A percentile compares a stretch with the other conserved stretches of the same genome.
These are phyloP conservation scores for Paguma larvata DNA, from an alignment of 2,797 vertebrate genomes.

Conservation along the genomic window DNA sequence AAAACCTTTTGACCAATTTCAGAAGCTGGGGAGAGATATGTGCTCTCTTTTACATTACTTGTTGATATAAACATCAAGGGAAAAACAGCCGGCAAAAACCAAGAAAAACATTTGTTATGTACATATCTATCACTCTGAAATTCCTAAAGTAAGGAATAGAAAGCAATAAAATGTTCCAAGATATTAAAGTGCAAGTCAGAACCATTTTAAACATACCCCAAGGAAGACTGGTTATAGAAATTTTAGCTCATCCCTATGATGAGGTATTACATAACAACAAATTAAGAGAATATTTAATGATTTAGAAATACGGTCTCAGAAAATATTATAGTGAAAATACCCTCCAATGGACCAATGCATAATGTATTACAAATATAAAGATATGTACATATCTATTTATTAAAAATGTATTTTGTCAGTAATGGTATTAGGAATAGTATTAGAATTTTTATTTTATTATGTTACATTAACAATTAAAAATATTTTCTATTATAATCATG, in stretches of 20 bases:
- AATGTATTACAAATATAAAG: slow-evolving; percentile 14
- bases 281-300: slow-evolving; percentile 23
- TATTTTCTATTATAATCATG: not conserved
- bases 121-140: not conserved
- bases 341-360: not conserved
- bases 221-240: not conserved
- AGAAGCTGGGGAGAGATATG: not conserved
- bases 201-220: not conserved
- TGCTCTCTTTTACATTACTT: not conserved
- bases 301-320: not conserved
- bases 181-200: not conserved
- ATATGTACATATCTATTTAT: not conserved
- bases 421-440: not conserved
- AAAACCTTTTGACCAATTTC: not conserved
- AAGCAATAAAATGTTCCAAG: not conserved
- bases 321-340: slow-evolving; percentile 37
- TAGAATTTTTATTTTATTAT: not conserved
- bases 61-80: not conserved
- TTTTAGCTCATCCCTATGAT: not conserved
- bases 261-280: not conserved
- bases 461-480: not conserved
- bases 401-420: slow-evolving; percentile 26
- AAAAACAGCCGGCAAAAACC: not conserved
- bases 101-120: not conserved
- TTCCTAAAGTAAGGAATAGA: slow-evolving; percentile 4